A percentile compares a stretch with the other conserved stretches of the same genome.
Evolutionary conservation across 2,888 invertebrate genomes (phyloP).

Genomic region (Diplolepis rosae): DNA sequence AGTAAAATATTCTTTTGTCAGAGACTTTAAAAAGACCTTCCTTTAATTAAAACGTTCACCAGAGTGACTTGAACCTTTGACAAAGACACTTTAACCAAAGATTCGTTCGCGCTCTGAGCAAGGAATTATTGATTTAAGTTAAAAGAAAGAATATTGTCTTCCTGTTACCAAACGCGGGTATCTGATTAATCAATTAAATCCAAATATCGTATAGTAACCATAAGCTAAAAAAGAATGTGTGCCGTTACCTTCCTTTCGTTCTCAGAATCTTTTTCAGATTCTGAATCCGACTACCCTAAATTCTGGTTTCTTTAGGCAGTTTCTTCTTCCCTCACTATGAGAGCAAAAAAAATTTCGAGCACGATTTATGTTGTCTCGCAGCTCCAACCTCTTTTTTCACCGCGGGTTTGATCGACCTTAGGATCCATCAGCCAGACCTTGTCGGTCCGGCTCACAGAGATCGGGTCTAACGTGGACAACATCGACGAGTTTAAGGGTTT

Average conservation of each 20-base stretch:
- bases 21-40: not conserved
- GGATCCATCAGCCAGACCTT: conserved; percentile 29
- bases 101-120: not conserved
- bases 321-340: not conserved
- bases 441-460: conserved; percentile 37
- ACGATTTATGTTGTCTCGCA: conserved; percentile 56
- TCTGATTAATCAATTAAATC: not conserved
- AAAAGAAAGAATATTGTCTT: not conserved
- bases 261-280: not conserved
- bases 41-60: not conserved
- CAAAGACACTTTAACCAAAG: not conserved
- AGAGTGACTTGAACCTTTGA: no score
- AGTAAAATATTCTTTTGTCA: not conserved
- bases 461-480: conserved; percentile 23
- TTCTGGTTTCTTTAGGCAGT: conserved; percentile 24
- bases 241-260: conserved; percentile 3
- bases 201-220: not conserved
- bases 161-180: not conserved
- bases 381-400: conserved; percentile 50
- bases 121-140: conserved; percentile 57
- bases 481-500: conserved; percentile 35
- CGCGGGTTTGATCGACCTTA: conserved; percentile 42
- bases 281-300: not conserved
- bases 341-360: conserved; percentile 36
- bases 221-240: not conserved